Evolutionary conservation across 1,140 invertebrate genomes (phyloP).

Genomic region (Cydia strobilella): DNA sequence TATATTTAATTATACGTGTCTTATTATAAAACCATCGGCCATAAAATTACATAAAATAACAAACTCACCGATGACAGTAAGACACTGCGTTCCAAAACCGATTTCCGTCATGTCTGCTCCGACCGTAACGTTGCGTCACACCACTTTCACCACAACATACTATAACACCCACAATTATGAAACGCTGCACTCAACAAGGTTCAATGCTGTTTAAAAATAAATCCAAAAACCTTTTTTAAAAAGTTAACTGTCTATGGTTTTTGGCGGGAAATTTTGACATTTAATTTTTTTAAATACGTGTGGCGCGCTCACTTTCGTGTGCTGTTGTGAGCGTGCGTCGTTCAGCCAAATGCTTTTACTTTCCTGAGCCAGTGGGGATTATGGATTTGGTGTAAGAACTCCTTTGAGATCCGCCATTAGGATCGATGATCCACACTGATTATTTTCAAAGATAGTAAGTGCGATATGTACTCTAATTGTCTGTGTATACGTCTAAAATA

Average conservation of each 20-base stretch:
- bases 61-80: slow-evolving; percentile 63
- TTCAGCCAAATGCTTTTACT: slow-evolving; percentile 68
- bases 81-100: slow-evolving; percentile 62
- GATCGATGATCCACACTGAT: neutral
- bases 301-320: slow-evolving; percentile 64
- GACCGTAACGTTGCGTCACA: slow-evolving; percentile 72
- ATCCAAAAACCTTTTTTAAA: slow-evolving; percentile 44
- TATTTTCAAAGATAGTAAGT: neutral
- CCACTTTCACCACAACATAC: slow-evolving; percentile 74
- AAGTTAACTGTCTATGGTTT: slow-evolving; percentile 44
- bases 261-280: slow-evolving; percentile 59
- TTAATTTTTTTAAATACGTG: slow-evolving; percentile 48
- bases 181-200: slow-evolving; percentile 42
- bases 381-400: slow-evolving; percentile 25
- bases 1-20: neutral
- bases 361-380: slow-evolving; percentile 70
- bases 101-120: slow-evolving; percentile 64
- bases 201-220: slow-evolving; percentile 41
- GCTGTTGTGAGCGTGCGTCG: slow-evolving; percentile 59
- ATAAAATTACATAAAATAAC: slow-evolving; percentile 37
- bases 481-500: too few species aligned
- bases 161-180: slow-evolving; percentile 65
- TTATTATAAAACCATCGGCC: slow-evolving; percentile 4
- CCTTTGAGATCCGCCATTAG: slow-evolving; percentile 1
- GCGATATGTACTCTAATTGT: neutral